Evolutionary conservation across 2,888 invertebrate genomes (phyloP), one percentile per base, ranked within the genome.

Genomic region (Cantharis nigra): DNA sequence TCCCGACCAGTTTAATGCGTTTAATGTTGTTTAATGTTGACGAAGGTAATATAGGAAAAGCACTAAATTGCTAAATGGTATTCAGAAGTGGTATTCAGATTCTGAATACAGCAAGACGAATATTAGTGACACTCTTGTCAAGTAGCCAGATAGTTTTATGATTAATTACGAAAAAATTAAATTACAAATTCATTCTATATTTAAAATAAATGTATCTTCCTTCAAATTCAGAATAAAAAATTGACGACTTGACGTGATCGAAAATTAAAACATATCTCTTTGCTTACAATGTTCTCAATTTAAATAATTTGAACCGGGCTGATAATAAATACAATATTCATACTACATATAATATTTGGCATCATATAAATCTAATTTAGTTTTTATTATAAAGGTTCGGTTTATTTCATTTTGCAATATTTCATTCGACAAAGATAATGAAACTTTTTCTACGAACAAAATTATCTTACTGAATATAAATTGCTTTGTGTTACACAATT

Each of bases 361-460:
- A 49, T 49, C 49, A 49, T 49, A 49, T 49, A 49, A 49, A 49
- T 49, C 49, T 49, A 49, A 49, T 49, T 49, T 49, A 49, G 49
- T 49, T 49, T 49, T 49, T 49, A 49, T 49, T 49, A 49, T 49
- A 49, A 49, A 49, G 49, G 49, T 49, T 49, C 49, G 49, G 49
- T 49, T 49, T 49, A 72, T 72, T 72, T 26, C 62, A 49, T 33
- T 23, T 26, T 65, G 72, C 49, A 64, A 49, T 67, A 67, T 72
- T 72, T 72, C 72, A 72, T 72, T 72, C 65, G 67, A 14, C 49
- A 28, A 70, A 74, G 74, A 74, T 74, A 74, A 74, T 74, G 70
- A 74, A 74, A 74, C 69, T 74, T 74, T 74, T 74, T 69, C 63
- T 69, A 63, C 74, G 33, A 28, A 69, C 67, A 74, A 62, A 74